Percentiles rank a stretch among this genome's conserved stretches.
phyloP scores from a whole-genome alignment of 1,140 invertebrate species.

The Cotesia chilonis region DNA sequence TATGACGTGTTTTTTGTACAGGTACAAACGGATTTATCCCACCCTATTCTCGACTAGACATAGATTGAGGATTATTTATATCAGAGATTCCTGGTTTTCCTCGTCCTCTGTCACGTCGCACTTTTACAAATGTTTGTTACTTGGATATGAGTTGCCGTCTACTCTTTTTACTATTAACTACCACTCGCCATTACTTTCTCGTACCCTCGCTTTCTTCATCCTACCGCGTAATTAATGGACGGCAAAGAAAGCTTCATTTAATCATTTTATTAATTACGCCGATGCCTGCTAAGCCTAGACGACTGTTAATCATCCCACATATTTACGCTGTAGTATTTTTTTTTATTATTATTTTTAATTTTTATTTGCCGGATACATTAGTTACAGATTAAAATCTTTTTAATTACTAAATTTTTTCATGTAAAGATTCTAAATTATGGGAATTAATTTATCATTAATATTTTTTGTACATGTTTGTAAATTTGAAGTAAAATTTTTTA shows the following conservation, averaged over 20 bases:
- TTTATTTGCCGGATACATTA: too few species aligned
- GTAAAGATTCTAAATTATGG: too few species aligned
- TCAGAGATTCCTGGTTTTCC: background rate
- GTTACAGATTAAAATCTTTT: too few species aligned
- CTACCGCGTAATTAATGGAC: slow-evolving; percentile 43
- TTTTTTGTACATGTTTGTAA: too few species aligned
- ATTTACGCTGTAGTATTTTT: slow-evolving; percentile 17
- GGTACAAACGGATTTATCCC: slow-evolving; percentile 7
- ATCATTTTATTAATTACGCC: slow-evolving; percentile 49
- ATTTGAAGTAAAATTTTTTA: too few species aligned
- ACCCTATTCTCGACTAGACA: background rate
- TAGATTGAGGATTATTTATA: background rate
- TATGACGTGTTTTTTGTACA: slow-evolving; percentile 24
- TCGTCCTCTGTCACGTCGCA: slow-evolving; percentile 3
- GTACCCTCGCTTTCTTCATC: background rate
- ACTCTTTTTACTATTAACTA: background rate
- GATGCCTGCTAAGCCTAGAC: slow-evolving; percentile 31
- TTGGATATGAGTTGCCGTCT: background rate
- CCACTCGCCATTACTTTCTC: background rate
- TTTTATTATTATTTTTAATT: background rate
- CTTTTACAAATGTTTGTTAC: slow-evolving; percentile 11
- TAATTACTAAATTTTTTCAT: too few species aligned
- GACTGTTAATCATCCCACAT: slow-evolving; percentile 44
- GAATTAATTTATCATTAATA: too few species aligned
- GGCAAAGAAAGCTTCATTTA: slow-evolving; percentile 44